Evolutionary conservation across 2,113 vertebrate genomes (phyloP).

Genomic region (Kobus ellipsiprymnus): DNA sequence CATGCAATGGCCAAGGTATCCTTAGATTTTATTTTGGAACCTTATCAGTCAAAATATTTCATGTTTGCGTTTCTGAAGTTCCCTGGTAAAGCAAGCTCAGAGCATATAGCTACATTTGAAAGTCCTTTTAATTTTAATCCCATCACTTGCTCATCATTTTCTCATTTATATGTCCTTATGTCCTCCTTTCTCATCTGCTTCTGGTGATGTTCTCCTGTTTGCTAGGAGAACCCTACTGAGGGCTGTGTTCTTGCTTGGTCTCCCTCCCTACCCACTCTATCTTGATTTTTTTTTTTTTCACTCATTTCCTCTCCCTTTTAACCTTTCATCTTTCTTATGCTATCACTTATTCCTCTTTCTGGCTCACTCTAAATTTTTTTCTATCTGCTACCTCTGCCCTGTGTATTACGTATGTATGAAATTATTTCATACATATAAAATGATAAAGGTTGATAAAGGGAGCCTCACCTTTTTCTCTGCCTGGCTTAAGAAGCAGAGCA

Average conservation of each 20-base stretch:
- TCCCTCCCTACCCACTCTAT: background rate
- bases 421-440: background rate
- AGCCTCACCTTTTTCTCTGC: background rate
- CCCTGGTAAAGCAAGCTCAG: background rate
- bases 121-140: background rate
- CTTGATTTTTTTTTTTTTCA: background rate
- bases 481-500: background rate
- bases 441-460: background rate
- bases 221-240: background rate
- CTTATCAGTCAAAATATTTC: background rate
- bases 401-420: background rate
- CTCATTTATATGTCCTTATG: background rate
- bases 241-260: background rate
- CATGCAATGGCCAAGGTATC: background rate
- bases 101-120: background rate
- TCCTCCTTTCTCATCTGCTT: background rate
- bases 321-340: background rate
- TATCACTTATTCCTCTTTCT: background rate
- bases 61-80: background rate
- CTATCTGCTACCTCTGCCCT: background rate
- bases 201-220: background rate
- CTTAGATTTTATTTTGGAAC: background rate
- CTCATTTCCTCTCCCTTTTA: background rate
- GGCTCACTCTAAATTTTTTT: background rate
- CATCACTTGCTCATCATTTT: background rate